A percentile compares a stretch with the other conserved stretches of the same genome.
Evolutionary conservation across 2,797 vertebrate genomes (phyloP).

Genomic region (Scyliorhinus canicula): DNA sequence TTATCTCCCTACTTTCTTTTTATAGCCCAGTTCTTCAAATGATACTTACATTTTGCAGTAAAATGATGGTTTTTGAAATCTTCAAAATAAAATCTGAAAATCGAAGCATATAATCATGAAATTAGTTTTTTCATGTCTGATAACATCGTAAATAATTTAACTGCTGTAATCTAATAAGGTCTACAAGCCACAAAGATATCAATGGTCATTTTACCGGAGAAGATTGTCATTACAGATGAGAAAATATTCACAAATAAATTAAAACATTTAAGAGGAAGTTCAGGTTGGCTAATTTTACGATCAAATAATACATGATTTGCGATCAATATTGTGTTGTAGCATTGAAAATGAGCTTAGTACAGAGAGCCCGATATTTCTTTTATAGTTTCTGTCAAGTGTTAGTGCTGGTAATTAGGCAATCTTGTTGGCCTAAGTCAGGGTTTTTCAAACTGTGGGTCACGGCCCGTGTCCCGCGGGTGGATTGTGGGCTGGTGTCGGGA

Average conservation of each 20-base stretch:
- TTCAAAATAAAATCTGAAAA: conserved; percentile 2
- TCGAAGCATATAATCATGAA: not conserved
- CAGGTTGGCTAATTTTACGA: not conserved
- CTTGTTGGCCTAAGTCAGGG: not conserved
- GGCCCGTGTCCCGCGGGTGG: too few species aligned
- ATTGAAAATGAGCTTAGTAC: not conserved
- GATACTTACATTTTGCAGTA: not conserved
- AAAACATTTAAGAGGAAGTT: not conserved
- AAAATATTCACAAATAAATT: not conserved
- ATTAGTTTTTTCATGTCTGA: not conserved
- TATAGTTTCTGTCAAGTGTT: not conserved
- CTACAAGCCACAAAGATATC: not conserved
- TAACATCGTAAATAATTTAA: conserved; percentile 9
- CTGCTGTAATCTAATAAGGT: not conserved
- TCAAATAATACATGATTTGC: conserved; percentile 2
- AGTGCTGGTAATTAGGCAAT: not conserved
- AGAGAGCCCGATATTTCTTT: not conserved
- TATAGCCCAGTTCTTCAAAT: not conserved
- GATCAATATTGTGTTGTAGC: not conserved
- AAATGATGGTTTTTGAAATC: conserved; percentile 6
- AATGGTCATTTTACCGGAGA: not conserved
- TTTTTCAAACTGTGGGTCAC: too few species aligned
- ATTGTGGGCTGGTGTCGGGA: too few species aligned
- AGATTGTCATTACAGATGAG: not conserved
- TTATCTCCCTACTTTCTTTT: not conserved